These are phyloP conservation scores for Solenopsis invicta DNA, from an alignment of 1,140 invertebrate genomes.

Conservation along the genomic window DNA sequence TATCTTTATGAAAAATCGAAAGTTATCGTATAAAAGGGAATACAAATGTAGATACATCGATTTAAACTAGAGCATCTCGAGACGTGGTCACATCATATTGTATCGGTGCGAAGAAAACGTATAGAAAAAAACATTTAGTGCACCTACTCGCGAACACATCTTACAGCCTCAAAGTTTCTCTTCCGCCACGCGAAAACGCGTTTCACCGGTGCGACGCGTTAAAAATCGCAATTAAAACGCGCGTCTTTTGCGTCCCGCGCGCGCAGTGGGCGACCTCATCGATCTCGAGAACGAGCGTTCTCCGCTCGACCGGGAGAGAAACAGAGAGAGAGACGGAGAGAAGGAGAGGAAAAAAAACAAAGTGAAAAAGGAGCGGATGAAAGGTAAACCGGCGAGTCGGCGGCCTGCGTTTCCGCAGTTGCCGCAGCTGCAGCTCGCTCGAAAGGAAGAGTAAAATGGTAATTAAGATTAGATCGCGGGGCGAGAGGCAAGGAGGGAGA, in stretches of 20 bases:
- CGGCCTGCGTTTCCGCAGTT: constrained; percentile 64
- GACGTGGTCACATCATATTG: constrained; percentile 17
- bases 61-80: constrained; percentile 62
- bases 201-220: constrained; percentile 31
- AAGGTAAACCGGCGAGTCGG: constrained; percentile 68
- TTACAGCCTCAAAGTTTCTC: constrained; percentile 37
- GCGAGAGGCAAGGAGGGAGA: constrained; percentile 12
- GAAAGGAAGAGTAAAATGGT: constrained; percentile 68
- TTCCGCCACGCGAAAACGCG: constrained; percentile 47
- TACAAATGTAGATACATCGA: background rate
- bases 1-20: background rate
- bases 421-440: constrained; percentile 37
- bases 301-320: background rate
- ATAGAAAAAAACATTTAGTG: background rate
- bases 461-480: constrained; percentile 69
- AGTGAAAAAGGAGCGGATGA: constrained; percentile 63
- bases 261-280: constrained; percentile 59
- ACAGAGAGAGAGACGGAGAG: constrained; percentile 5
- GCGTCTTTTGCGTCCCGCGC: constrained; percentile 58
- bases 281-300: constrained; percentile 63
- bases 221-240: constrained; percentile 66
- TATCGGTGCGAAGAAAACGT: background rate
- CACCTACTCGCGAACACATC: constrained; percentile 12
- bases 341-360: constrained; percentile 6
- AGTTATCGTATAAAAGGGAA: background rate